Evolutionary conservation across 2,888 invertebrate species (phyloP).

Genomic region (Ectemnius lituratus): DNA sequence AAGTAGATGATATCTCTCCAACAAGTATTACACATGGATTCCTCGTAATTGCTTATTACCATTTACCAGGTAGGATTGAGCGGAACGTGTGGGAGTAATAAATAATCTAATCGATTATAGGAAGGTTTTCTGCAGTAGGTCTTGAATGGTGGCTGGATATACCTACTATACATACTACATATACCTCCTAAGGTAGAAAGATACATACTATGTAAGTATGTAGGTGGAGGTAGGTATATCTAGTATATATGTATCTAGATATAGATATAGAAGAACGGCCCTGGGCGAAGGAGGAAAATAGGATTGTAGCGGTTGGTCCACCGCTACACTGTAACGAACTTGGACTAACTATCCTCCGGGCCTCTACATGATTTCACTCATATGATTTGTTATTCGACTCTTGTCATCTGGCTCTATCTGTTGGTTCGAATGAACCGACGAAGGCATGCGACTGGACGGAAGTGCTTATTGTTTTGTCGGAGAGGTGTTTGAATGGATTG

Average conservation of each 20-base stretch:
- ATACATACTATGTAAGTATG: too few species aligned
- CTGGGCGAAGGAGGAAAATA: constrained; percentile 15
- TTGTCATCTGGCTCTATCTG: constrained; percentile 41
- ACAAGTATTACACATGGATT: too few species aligned
- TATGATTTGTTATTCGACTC: constrained; percentile 42
- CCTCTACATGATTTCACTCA: constrained; percentile 17
- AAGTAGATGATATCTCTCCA: too few species aligned
- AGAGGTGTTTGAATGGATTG: constrained; percentile 31
- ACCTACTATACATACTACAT: too few species aligned
- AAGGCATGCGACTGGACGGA: constrained; percentile 41
- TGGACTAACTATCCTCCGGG: constrained; percentile 30
- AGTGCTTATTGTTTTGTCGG: constrained; percentile 46
- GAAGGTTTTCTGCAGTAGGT: constrained; percentile 13
- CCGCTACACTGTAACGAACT: constrained; percentile 31
- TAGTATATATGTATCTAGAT: constrained; percentile 17
- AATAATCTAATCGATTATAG: constrained; percentile 41
- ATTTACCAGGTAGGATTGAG: constrained; percentile 19
- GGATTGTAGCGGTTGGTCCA: constrained; percentile 27
- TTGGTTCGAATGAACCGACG: constrained; percentile 35
- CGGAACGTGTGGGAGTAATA: constrained; percentile 35
- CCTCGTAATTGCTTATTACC: too few species aligned
- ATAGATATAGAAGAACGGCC: constrained; percentile 6
- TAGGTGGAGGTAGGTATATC: too few species aligned
- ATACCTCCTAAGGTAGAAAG: too few species aligned
- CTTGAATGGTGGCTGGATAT: too few species aligned